Base-by-base conservation (phyloP, 2,888 invertebrate genomes). In the Bombylius major region DNA sequence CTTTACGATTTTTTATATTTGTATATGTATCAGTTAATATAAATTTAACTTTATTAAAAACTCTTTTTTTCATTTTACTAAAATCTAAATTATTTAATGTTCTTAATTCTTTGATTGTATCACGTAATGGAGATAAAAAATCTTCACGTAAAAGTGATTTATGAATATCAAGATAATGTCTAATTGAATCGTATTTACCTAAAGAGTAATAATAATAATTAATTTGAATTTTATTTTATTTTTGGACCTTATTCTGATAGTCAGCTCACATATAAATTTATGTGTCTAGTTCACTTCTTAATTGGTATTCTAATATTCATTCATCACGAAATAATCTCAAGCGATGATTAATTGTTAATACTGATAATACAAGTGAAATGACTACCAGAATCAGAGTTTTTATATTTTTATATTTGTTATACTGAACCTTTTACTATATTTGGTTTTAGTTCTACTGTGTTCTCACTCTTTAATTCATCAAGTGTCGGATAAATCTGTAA, bases 101-200 rank as follows among this genome's bases (percentile, higher is more conserved):
- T 46, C 50, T 63, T 23, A 69, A 48, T n/a, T 59, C 59, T 8
- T 58, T 44, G 3, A 69, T 63, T 13, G 63, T 63, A 65, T 83
- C 78, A 44, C 87, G 73, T 33, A 93, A 68, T 1, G 91, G 87
- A 23, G 78, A 77, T 42, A 88, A 78, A 66, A 87, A 89, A 70
- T 93, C 92, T 74, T 92, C 89, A 42, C 88, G 74, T 51, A 92
- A 67, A 44, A 91, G 74, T 45, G 85, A 78, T 66, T 88, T 89
- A 62, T 90, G 90, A n/a, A 84, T 75, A 63, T 87, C 86, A 33
- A 93, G 73, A 67, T 93, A 93, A 65, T 89, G 82, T 1, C 61
- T 39, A 9, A 84, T 76, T 65, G 77, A 77, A 1, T 75, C 66
- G 67, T 86, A 90, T 0, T 79, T 75, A 4, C 87, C 87, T 52